These are phyloP conservation scores for Dipodomys stephensi DNA, from an alignment of 2,113 vertebrate genomes.

Conservation along the genomic window DNA sequence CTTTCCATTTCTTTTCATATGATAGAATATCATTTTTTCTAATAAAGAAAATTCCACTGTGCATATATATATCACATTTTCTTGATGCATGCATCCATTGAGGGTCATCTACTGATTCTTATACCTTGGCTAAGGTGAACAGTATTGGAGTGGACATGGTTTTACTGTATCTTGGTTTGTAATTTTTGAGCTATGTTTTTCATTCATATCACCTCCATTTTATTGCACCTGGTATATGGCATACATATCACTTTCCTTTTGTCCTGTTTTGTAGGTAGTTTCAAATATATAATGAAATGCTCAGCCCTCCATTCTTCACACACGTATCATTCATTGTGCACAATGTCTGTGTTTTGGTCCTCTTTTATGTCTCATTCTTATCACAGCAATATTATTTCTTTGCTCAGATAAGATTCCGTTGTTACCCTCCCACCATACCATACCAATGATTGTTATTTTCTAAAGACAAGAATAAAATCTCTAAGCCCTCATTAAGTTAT, in stretches of 20 bases:
- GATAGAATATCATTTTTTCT: no score
- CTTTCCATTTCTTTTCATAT: no score
- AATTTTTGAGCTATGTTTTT: no score
- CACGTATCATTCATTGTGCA: neutral
- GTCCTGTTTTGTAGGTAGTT: neutral
- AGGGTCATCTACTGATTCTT: no score
- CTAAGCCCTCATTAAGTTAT: neutral
- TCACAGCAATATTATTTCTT: neutral
- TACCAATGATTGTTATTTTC: conserved; percentile 12
- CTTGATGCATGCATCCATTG: no score
- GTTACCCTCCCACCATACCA: neutral
- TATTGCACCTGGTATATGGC: neutral
- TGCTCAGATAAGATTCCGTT: neutral
- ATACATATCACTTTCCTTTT: neutral
- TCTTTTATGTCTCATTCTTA: neutral
- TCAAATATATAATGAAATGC: neutral
- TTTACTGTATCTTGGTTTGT: no score
- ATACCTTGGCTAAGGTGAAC: no score
- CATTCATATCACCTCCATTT: neutral
- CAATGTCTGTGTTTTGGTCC: neutral
- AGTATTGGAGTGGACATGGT: no score
- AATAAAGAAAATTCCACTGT: no score
- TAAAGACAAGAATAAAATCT: neutral
- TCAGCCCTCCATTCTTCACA: neutral
- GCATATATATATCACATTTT: no score